phyloP scores from a whole-genome alignment of 2,797 vertebrate species.

The Leuciscus waleckii region DNA sequence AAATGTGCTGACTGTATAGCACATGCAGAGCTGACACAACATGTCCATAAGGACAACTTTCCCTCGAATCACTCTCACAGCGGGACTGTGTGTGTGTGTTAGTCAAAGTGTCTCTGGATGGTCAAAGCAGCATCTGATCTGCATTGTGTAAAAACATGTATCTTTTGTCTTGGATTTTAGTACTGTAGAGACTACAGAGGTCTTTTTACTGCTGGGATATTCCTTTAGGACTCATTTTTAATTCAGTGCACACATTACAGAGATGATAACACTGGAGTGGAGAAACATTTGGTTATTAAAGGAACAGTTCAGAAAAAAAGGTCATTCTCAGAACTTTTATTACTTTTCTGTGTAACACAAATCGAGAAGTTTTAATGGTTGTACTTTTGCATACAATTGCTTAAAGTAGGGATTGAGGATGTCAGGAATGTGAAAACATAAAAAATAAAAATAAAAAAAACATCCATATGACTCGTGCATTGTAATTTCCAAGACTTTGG shows the following conservation, averaged over 20 bases:
- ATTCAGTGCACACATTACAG: background rate
- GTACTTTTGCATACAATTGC: background rate
- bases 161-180: background rate
- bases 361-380: background rate
- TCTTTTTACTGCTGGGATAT: background rate
- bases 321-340: background rate
- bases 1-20: constrained; percentile 21
- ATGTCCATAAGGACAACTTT: background rate
- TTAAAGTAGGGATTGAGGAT: background rate
- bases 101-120: constrained; percentile 1
- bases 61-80: background rate
- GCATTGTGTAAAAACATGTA: background rate
- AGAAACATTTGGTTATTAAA: background rate
- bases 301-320: background rate
- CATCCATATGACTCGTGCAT: background rate
- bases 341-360: background rate
- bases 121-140: constrained; percentile 1
- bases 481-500: background rate
- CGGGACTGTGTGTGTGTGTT: background rate
- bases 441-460: background rate
- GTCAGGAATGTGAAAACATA: background rate
- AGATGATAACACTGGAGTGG: background rate
- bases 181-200: background rate
- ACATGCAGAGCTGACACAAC: constrained; percentile 9
- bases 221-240: background rate